A percentile compares a stretch with the other conserved stretches of the same genome.
These are phyloP conservation scores for Phytoseiulus persimilis DNA, from an alignment of 2,888 invertebrate species.

Conservation along the genomic window DNA sequence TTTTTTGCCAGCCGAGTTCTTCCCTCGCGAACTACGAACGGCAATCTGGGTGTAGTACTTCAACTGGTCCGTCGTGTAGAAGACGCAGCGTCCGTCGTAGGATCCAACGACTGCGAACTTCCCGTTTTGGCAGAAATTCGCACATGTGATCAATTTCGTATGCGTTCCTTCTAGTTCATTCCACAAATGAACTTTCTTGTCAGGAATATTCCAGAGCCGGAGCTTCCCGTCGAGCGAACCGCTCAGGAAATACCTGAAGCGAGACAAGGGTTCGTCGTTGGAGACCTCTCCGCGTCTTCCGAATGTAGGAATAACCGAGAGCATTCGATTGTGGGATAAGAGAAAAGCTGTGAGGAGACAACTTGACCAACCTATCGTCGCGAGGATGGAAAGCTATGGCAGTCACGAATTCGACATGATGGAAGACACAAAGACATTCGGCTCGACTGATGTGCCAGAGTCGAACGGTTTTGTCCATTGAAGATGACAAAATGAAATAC, in stretches of 20 bases:
- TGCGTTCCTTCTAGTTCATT: conserved; percentile 84
- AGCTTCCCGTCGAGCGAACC: conserved; percentile 96
- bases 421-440: conserved; percentile 96
- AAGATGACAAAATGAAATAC: conserved; percentile 91
- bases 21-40: conserved; percentile 87
- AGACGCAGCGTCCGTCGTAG: conserved; percentile 95
- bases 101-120: conserved; percentile 97
- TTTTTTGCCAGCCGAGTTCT: conserved; percentile 85
- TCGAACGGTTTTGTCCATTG: conserved; percentile 95
- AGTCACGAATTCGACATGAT: conserved; percentile 97
- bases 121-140: conserved; percentile 93
- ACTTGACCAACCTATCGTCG: conserved; percentile 44
- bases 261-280: conserved; percentile 50
- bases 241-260: conserved; percentile 75
- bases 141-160: conserved; percentile 86
- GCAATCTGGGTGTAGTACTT: conserved; percentile 97
- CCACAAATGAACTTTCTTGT: conserved; percentile 97
- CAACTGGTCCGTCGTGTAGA: conserved; percentile 90
- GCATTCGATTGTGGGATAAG: too few species aligned
- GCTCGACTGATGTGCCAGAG: conserved; percentile 95
- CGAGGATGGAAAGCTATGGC: conserved; percentile 96
- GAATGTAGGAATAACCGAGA: too few species aligned
- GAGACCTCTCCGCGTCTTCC: too few species aligned
- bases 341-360: too few species aligned
- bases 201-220: conserved; percentile 97